These are phyloP conservation scores for Unio delphinus DNA, from an alignment of 2,888 invertebrate species.

Conservation along the genomic window DNA sequence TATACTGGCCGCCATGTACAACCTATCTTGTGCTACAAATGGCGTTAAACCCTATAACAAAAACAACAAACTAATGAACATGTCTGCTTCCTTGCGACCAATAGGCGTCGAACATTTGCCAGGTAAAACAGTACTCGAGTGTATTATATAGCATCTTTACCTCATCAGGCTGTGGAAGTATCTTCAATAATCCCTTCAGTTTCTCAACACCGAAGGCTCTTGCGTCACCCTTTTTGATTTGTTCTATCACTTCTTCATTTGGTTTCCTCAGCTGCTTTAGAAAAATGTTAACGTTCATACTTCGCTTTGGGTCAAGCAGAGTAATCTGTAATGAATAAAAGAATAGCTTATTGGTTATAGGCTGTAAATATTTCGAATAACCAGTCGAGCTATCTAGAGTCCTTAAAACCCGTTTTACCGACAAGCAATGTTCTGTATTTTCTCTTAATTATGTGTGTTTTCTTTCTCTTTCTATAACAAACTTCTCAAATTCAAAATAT, in stretches of 20 bases:
- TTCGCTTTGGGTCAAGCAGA: constrained; percentile 69
- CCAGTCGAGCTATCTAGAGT: too few relatives aligned
- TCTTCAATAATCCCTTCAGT: constrained; percentile 71
- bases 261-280: constrained; percentile 67
- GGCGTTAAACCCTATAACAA: too few relatives aligned
- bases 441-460: too few relatives aligned
- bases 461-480: too few relatives aligned
- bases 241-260: constrained; percentile 63
- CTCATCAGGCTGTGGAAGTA: constrained; percentile 73
- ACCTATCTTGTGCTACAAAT: too few relatives aligned
- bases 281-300: constrained; percentile 71
- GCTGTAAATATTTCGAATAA: neutral
- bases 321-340: constrained; percentile 56
- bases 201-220: constrained; percentile 71
- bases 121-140: neutral
- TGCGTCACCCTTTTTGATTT: constrained; percentile 60
- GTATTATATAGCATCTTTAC: constrained; percentile 48
- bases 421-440: too few relatives aligned
- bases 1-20: too few relatives aligned
- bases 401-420: too few relatives aligned
- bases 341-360: neutral
- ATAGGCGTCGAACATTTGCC: neutral
- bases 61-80: too few relatives aligned
- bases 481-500: too few relatives aligned
- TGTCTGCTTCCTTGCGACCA: neutral